Conservation (phyloP, 2,797 vertebrate genomes). For the Rhadinocentrus ornatus region DNA sequence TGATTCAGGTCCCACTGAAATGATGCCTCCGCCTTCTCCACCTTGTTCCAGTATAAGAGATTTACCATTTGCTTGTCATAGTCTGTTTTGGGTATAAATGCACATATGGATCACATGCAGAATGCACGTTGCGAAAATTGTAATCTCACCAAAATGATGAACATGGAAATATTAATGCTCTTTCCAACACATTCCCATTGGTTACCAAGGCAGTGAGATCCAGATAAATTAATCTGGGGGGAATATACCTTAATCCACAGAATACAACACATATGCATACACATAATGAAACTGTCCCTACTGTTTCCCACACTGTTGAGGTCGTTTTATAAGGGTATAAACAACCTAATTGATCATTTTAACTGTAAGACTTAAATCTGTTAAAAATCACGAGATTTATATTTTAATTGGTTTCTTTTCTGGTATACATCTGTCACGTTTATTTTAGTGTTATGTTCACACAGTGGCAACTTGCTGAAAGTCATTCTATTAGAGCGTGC, state of each 20-base stretch:
- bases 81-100: background rate
- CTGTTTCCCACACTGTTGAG: background rate
- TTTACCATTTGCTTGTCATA: no score
- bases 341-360: background rate
- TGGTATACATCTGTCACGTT: background rate
- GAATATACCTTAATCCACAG: background rate
- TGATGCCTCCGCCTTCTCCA: no score
- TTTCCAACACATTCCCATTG: background rate
- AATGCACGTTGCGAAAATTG: no score
- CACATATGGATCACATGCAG: no score
- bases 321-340: background rate
- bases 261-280: background rate
- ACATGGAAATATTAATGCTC: background rate
- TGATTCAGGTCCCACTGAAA: no score
- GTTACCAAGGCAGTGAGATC: background rate
- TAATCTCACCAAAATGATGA: no score
- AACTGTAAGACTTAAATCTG: background rate
- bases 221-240: background rate
- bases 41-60: no score
- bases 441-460: background rate
- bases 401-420: background rate
- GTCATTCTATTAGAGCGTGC: background rate
- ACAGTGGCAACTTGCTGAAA: background rate
- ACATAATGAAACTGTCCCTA: background rate
- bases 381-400: background rate